Evolutionary conservation across 2,797 vertebrate species (phyloP), one percentile per base, ranked within the genome.

Genomic region (Muscicapa comitata): DNA sequence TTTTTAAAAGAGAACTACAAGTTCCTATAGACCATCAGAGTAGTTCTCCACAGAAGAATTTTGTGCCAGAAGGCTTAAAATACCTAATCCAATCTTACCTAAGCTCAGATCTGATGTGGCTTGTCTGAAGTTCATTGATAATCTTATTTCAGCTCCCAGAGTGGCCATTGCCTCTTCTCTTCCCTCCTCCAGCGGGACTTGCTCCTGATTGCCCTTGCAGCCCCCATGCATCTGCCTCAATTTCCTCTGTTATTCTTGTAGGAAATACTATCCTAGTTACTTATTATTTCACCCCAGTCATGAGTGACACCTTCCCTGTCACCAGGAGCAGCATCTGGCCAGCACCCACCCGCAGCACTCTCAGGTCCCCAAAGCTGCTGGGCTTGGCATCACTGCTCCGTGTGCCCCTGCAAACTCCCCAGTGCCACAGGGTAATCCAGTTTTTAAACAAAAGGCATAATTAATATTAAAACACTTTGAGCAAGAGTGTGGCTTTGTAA

Each of bases 391-490:
- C 1, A 2, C 42, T 33, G 58, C 78, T 70, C 53, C 1, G 1
- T 13, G 57, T 15, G 48, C 53, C 81, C 74, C 74, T 48, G 25
- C 1, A 3, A 89, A 74, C 61, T 74, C 65, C 90, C 66, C 74
- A 21, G 84, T 5, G 0, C 45, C 68, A 15, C 1, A 7, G 83
- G 51, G 74, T 92, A 86, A 94, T 80, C 83, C 70, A 19, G 15
- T 61, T 94, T 91, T 88, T 91, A 75, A 95, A 92, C 75, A 89
- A n/a, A 62, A 75, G 70, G 40, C 65, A 55, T 89, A 92, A 93
- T 92, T 93, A 91, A 86, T 93, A 84, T 87, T 75, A 95, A 93
- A 90, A 67, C 75, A 85, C 70, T 92, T 76, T 57, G 67, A 93
- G 48, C 74, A 87, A 55, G 38, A 47, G 65, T 42, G 76, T 61